phyloP scores from a whole-genome alignment of 2,113 vertebrate species.

The Noturus placidus region DNA sequence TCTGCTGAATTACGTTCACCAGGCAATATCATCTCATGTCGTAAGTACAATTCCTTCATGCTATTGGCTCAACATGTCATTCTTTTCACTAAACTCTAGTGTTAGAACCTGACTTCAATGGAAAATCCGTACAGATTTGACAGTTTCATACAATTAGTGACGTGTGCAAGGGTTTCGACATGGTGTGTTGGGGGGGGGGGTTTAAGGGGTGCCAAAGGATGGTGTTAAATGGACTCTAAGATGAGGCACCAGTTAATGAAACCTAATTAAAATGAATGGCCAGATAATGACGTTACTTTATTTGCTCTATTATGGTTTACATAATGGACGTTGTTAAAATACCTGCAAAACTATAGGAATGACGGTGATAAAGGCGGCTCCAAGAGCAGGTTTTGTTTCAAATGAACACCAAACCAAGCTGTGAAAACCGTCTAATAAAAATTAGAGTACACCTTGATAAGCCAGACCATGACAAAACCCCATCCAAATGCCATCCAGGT shows the following conservation, averaged over 20 bases:
- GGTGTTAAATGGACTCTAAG: background rate
- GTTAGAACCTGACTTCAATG: background rate
- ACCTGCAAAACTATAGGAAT: background rate
- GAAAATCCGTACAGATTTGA: background rate
- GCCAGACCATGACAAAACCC: background rate
- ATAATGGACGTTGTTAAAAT: background rate
- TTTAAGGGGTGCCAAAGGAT: background rate
- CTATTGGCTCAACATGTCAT: no score
- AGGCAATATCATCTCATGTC: background rate
- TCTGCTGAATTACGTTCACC: conserved; percentile 16
- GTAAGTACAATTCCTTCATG: background rate
- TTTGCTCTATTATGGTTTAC: background rate
- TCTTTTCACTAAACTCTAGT: background rate
- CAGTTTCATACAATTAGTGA: background rate
- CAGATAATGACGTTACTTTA: background rate
- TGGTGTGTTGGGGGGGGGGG: no score
- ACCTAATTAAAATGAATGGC: conserved; percentile 13
- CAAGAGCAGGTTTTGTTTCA: background rate
- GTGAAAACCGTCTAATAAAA: background rate
- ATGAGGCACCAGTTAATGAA: background rate
- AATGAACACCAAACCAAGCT: background rate
- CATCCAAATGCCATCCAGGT: background rate
- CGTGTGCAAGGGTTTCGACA: background rate
- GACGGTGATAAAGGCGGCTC: background rate
- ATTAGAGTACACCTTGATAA: background rate